Conservation (phyloP, 2,113 vertebrate species). For the Pedionomus torquatus region DNA sequence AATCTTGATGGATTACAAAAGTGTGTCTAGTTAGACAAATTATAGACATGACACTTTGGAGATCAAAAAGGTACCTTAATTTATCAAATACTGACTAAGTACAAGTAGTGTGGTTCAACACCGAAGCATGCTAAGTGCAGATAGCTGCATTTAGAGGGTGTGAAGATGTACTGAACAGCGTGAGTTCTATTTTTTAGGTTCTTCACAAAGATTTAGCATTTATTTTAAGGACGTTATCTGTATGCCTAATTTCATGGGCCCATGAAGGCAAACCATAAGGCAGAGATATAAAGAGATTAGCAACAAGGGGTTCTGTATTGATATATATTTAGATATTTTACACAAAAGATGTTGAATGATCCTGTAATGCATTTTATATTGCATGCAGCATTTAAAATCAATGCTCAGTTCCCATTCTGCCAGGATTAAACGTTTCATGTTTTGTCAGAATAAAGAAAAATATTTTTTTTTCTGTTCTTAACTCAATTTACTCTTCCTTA, state of each 20-base stretch:
- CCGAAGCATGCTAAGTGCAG: neutral
- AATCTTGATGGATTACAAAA: conserved; percentile 61
- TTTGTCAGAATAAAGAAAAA: neutral
- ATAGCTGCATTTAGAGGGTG: neutral
- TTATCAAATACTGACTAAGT: conserved; percentile 58
- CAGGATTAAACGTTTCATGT: neutral
- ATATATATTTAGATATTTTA: neutral
- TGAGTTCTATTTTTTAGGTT: neutral
- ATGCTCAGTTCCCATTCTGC: neutral
- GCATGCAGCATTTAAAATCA: neutral
- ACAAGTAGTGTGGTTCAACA: neutral
- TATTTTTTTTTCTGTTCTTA: neutral
- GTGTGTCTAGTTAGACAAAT: conserved; percentile 62
- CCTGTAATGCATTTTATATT: neutral
- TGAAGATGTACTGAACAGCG: neutral
- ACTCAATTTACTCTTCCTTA: neutral
- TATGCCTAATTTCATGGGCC: neutral
- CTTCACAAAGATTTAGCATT: neutral
- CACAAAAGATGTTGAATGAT: neutral
- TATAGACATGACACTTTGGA: conserved; percentile 36
- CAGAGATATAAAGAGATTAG: neutral
- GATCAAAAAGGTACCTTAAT: conserved; percentile 39
- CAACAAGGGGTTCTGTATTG: neutral
- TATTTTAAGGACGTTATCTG: neutral
- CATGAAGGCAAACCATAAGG: neutral